phyloP scores from a whole-genome alignment of 2,888 invertebrate genomes.

The Yponomeuta cagnagella region DNA sequence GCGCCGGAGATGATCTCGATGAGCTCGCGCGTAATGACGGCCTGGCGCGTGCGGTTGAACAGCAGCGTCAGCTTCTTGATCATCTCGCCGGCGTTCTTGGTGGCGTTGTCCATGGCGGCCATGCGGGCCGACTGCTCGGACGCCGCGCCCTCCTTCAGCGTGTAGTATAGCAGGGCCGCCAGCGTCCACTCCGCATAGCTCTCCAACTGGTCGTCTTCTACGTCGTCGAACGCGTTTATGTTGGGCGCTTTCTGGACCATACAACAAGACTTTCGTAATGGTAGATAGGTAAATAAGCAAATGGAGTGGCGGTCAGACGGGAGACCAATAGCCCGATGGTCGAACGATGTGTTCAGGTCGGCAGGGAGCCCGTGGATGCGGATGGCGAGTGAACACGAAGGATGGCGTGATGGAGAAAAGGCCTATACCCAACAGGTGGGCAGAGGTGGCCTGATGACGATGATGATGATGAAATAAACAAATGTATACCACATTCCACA shows the following conservation, averaged over 20 bases:
- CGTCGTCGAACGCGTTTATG: slow-evolving; percentile 80
- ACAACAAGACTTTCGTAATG: not conserved
- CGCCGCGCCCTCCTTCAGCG: slow-evolving; percentile 84
- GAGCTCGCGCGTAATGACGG: slow-evolving; percentile 91
- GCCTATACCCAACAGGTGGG: too few relatives aligned
- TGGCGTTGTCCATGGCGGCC: slow-evolving; percentile 90
- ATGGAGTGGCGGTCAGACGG: too few relatives aligned
- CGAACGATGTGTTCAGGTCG: too few relatives aligned
- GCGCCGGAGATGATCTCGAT: slow-evolving; percentile 95
- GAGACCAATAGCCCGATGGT: too few relatives aligned
- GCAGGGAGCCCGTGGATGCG: too few relatives aligned
- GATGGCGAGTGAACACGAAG: too few relatives aligned
- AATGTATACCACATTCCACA: too few relatives aligned
- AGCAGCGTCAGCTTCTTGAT: slow-evolving; percentile 83
- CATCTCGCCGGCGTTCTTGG: slow-evolving; percentile 89
- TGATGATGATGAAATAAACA: too few relatives aligned
- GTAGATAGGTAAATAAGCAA: too few relatives aligned
- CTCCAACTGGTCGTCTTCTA: slow-evolving; percentile 80
- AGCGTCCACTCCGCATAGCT: slow-evolving; percentile 84
- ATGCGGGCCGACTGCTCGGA: slow-evolving; percentile 87
- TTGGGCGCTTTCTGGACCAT: slow-evolving; percentile 71
- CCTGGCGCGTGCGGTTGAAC: slow-evolving; percentile 86
- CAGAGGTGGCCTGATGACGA: too few relatives aligned
- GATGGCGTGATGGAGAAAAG: too few relatives aligned
- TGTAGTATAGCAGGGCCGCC: slow-evolving; percentile 81